A percentile compares a stretch with the other conserved stretches of the same genome.
Conservation (phyloP, 2,888 invertebrate genomes). For the Phyto melanocephala region DNA sequence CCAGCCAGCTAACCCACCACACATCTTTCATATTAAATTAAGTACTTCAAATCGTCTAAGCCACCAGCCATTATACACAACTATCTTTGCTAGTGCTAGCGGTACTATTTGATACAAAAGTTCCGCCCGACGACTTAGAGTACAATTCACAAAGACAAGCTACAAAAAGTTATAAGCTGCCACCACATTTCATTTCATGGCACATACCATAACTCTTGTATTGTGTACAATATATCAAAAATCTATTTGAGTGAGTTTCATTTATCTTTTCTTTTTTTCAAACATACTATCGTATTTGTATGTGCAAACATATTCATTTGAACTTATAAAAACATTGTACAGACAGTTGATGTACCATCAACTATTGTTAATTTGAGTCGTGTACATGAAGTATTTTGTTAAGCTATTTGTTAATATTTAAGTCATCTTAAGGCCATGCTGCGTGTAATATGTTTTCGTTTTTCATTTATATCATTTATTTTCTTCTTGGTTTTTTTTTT, state of each 20-base stretch:
- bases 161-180: conserved; percentile 50
- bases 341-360: too few species aligned
- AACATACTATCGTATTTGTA: background rate
- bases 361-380: background rate
- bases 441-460: conserved; percentile 15
- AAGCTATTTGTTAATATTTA: conserved; percentile 43
- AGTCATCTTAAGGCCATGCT: conserved; percentile 42
- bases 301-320: background rate
- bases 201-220: conserved; percentile 51
- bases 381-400: conserved; percentile 23
- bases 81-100: conserved; percentile 38
- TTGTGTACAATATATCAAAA: conserved; percentile 50
- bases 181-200: conserved; percentile 62
- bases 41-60: conserved; percentile 51
- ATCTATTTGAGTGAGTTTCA: conserved; percentile 50
- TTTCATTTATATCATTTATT: background rate
- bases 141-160: conserved; percentile 34
- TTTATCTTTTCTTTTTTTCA: conserved; percentile 24
- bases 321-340: too few species aligned
- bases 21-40: conserved; percentile 26
- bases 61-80: conserved; percentile 18
- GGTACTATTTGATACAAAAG: conserved; percentile 58
- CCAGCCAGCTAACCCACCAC: conserved; percentile 18
- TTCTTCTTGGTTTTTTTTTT: background rate
- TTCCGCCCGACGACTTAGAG: conserved; percentile 41